Percentiles rank a stretch among this genome's conserved stretches.
phyloP scores from a whole-genome alignment of 2,888 invertebrate genomes.

The Melikaiella ostensackeni region DNA sequence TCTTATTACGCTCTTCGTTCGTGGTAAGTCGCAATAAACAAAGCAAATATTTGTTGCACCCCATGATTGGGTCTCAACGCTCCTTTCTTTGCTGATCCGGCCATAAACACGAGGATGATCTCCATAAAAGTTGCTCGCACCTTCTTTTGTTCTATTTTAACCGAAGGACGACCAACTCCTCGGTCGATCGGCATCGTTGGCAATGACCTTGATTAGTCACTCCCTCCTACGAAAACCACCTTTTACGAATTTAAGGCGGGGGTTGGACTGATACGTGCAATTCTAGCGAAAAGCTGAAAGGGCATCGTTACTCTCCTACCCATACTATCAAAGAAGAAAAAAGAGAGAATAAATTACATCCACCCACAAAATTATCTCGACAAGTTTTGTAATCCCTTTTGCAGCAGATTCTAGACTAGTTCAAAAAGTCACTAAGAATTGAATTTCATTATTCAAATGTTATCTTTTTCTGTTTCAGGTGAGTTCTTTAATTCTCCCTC shows the following conservation, averaged over 20 bases:
- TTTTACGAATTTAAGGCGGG: background rate
- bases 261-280: background rate
- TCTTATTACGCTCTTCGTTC: background rate
- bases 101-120: conserved; percentile 12
- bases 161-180: conserved; percentile 39
- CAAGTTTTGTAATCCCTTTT: background rate
- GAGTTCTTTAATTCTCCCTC: background rate
- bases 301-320: conserved; percentile 16
- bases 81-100: conserved; percentile 9
- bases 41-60: conserved; percentile 4
- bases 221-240: conserved; percentile 15
- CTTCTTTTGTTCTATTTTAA: conserved; percentile 9
- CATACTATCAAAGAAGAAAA: background rate
- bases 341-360: conserved; percentile 3
- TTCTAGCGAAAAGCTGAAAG: background rate
- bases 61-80: background rate
- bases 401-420: background rate
- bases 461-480: background rate
- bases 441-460: background rate
- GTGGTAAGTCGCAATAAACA: conserved; percentile 1
- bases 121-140: conserved; percentile 22
- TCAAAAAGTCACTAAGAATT: background rate
- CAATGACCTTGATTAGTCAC: conserved; percentile 37
- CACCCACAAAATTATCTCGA: conserved; percentile 11
- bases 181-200: conserved; percentile 15